phyloP scores from a whole-genome alignment of 2,888 invertebrate species.

The Thyatira batis region DNA sequence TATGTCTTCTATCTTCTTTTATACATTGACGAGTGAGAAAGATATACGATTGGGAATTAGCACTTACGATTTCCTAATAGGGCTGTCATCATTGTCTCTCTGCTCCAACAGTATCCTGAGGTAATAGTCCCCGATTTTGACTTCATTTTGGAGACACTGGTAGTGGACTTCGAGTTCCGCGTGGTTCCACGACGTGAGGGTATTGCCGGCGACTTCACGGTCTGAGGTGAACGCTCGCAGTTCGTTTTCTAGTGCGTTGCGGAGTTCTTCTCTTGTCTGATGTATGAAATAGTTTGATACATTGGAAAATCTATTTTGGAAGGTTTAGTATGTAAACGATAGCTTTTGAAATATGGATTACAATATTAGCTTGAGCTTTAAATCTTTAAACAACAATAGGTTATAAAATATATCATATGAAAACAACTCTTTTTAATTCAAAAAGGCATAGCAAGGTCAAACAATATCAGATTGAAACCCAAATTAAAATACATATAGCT shows the following conservation, averaged over 20 bases:
- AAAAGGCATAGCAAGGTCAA: too few relatives aligned
- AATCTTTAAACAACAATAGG: too few relatives aligned
- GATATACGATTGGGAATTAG: too few relatives aligned
- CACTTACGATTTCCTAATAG: constrained; percentile 95
- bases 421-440: too few relatives aligned
- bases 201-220: constrained; percentile 92
- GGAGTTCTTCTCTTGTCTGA: constrained; percentile 96
- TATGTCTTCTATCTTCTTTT: not conserved
- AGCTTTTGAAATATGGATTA: too few relatives aligned
- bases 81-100: constrained; percentile 91
- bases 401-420: too few relatives aligned
- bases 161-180: constrained; percentile 98
- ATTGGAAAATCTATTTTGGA: too few relatives aligned
- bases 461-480: too few relatives aligned
- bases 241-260: constrained; percentile 96
- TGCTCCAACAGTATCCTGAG: constrained; percentile 96
- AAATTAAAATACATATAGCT: too few relatives aligned
- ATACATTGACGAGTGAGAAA: not conserved
- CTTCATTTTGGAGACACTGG: constrained; percentile 96
- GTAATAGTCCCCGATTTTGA: constrained; percentile 99
- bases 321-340: too few relatives aligned
- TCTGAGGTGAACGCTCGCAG: constrained; percentile 94
- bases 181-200: constrained; percentile 98
- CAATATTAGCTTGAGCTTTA: too few relatives aligned
- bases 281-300: constrained; percentile 16